phyloP scores from a whole-genome alignment of 2,113 vertebrate genomes.

The Hipposideros armiger region DNA sequence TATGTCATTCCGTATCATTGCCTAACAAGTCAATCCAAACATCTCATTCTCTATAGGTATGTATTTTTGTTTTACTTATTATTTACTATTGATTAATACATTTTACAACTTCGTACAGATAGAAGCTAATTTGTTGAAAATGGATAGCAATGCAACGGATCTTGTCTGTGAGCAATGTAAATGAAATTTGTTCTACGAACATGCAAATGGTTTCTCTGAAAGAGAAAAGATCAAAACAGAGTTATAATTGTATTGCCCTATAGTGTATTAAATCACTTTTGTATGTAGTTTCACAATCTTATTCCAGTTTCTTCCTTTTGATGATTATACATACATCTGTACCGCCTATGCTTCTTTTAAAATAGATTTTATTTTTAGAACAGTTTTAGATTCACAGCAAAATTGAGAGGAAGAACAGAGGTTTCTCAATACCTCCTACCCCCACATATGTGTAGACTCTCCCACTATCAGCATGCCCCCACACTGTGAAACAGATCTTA shows the following conservation, averaged over 20 bases:
- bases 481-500: too few relatives aligned
- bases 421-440: neutral
- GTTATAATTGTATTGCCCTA: neutral
- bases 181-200: neutral
- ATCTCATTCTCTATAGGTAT: neutral
- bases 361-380: neutral
- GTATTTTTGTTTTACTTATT: neutral
- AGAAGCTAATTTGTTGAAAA: neutral
- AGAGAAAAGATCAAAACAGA: neutral
- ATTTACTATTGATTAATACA: neutral
- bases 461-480: neutral
- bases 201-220: neutral
- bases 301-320: neutral
- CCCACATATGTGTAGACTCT: neutral
- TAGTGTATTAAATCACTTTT: neutral
- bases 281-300: neutral
- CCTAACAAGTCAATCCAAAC: neutral
- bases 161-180: neutral
- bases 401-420: neutral
- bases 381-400: neutral
- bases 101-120: neutral
- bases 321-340: neutral
- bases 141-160: neutral
- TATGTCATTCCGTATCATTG: neutral
- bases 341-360: neutral